phyloP scores from a whole-genome alignment of 2,888 invertebrate species.

The Ennomos quercinarius region DNA sequence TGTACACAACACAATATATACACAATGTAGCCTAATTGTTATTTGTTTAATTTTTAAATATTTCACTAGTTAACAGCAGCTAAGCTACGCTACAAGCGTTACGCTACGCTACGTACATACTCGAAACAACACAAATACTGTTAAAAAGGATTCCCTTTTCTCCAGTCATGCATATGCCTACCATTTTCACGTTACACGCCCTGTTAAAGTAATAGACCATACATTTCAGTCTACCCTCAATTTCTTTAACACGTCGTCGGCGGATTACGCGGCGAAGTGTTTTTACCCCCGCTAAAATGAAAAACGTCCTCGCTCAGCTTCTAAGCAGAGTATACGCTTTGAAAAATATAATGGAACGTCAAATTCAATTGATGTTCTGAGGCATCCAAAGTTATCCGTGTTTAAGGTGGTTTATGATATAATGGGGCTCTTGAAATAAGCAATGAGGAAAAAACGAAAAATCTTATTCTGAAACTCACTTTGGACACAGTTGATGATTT shows the following conservation, averaged over 20 bases:
- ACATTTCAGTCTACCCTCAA: constrained; percentile 25
- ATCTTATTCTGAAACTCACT: too few relatives aligned
- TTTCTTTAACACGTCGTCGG: constrained; percentile 26
- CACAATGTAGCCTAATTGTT: too few relatives aligned
- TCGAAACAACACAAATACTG: not conserved
- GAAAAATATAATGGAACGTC: constrained; percentile 30
- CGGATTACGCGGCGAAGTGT: constrained; percentile 27
- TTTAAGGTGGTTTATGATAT: constrained; percentile 12
- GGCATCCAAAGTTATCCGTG: constrained; percentile 16
- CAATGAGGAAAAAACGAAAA: not conserved
- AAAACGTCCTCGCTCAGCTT: constrained; percentile 22
- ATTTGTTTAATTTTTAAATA: too few relatives aligned
- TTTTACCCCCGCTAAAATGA: constrained; percentile 25
- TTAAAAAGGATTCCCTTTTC: constrained; percentile 1
- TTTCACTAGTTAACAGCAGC: too few relatives aligned
- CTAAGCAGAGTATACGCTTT: constrained; percentile 26
- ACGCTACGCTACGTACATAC: too few relatives aligned
- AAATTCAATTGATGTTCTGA: constrained; percentile 34
- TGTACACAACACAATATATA: too few relatives aligned
- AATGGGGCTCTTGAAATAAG: constrained; percentile 3
- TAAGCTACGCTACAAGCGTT: too few relatives aligned
- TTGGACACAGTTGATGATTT: too few relatives aligned
- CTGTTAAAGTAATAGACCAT: constrained; percentile 21
- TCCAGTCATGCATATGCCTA: not conserved
- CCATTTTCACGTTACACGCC: constrained; percentile 11